These are phyloP conservation scores for Aphelenchoides besseyi DNA, from an alignment of 1,140 invertebrate species.

Conservation along the genomic window DNA sequence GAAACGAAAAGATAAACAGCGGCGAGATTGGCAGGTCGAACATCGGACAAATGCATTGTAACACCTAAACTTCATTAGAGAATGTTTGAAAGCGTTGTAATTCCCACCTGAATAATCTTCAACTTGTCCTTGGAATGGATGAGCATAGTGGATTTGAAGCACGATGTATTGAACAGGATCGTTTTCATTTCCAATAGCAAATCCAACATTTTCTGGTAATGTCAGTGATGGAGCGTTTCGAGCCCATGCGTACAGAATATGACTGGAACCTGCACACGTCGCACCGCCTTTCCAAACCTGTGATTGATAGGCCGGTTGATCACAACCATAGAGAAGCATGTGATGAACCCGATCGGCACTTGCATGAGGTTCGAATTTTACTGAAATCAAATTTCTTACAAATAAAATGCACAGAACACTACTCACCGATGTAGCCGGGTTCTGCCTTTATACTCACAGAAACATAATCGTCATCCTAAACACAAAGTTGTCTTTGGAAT, in stretches of 20 bases:
- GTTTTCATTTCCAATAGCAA: slow-evolving; percentile 51
- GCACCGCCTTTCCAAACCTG: slow-evolving; percentile 51
- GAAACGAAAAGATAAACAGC: slow-evolving; percentile 58
- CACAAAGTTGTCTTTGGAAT: not conserved
- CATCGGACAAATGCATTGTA: slow-evolving; percentile 42
- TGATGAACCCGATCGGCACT: slow-evolving; percentile 61
- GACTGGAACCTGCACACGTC: slow-evolving; percentile 49
- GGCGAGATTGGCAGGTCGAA: slow-evolving; percentile 44
- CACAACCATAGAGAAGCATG: slow-evolving; percentile 61
- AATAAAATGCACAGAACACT: not conserved
- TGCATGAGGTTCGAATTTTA: slow-evolving; percentile 59
- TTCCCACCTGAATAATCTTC: slow-evolving; percentile 54
- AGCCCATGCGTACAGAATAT: slow-evolving; percentile 59
- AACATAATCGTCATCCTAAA: slow-evolving; percentile 58
- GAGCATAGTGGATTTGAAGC: slow-evolving; percentile 59
- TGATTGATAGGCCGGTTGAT: slow-evolving; percentile 37
- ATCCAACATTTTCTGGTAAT: slow-evolving; percentile 53
- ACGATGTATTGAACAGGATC: slow-evolving; percentile 61
- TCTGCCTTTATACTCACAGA: slow-evolving; percentile 51
- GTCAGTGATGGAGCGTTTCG: slow-evolving; percentile 58
- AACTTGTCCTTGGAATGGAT: slow-evolving; percentile 55
- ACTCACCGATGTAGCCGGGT: slow-evolving; percentile 57
- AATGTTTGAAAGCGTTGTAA: not conserved
- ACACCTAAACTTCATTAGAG: slow-evolving; percentile 36
- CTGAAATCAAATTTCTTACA: slow-evolving; percentile 32